Percentiles rank a stretch among this genome's conserved stretches.
These are phyloP conservation scores for Betta splendens DNA, from an alignment of 2,797 vertebrate genomes.

Conservation along the genomic window DNA sequence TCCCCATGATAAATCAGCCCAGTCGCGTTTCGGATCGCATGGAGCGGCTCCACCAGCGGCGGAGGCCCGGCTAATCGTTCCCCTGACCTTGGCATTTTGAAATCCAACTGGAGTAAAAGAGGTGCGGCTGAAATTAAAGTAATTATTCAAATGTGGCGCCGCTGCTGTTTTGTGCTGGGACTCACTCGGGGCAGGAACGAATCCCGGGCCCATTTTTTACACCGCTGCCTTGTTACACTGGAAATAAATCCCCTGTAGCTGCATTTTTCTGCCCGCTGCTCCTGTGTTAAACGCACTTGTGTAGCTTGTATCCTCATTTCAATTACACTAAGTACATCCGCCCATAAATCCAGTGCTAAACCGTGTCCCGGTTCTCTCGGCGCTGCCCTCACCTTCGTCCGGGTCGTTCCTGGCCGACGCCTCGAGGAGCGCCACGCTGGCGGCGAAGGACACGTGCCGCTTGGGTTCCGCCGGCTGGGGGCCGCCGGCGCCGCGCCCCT, in stretches of 20 bases:
- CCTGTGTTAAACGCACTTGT: not conserved
- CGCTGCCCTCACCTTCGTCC: constrained; percentile 88
- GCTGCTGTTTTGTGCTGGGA: constrained; percentile 27
- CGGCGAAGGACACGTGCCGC: constrained; percentile 91
- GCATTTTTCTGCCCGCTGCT: not conserved
- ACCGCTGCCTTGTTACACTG: constrained; percentile 13
- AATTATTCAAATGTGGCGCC: constrained; percentile 57
- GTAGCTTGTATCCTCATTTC: not conserved
- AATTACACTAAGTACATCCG: constrained; percentile 1
- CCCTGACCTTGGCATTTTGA: constrained; percentile 63
- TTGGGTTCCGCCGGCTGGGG: constrained; percentile 62
- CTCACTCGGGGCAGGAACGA: constrained; percentile 20
- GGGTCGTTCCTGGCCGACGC: constrained; percentile 93
- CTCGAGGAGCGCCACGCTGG: constrained; percentile 92
- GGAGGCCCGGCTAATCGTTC: constrained; percentile 56
- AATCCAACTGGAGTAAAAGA: constrained; percentile 37
- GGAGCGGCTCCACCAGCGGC: constrained; percentile 40
- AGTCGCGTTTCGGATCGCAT: constrained; percentile 60
- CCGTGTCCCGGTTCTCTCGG: constrained; percentile 15
- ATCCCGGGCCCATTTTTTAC: constrained; percentile 5
- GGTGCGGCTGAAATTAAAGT: constrained; percentile 49
- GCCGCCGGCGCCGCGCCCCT: constrained; percentile 72
- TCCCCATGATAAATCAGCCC: constrained; percentile 63
- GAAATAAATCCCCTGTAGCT: constrained; percentile 8
- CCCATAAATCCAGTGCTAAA: not conserved